These are phyloP conservation scores for Hoplostethus atlanticus DNA, from an alignment of 2,797 vertebrate species.

Conservation along the genomic window DNA sequence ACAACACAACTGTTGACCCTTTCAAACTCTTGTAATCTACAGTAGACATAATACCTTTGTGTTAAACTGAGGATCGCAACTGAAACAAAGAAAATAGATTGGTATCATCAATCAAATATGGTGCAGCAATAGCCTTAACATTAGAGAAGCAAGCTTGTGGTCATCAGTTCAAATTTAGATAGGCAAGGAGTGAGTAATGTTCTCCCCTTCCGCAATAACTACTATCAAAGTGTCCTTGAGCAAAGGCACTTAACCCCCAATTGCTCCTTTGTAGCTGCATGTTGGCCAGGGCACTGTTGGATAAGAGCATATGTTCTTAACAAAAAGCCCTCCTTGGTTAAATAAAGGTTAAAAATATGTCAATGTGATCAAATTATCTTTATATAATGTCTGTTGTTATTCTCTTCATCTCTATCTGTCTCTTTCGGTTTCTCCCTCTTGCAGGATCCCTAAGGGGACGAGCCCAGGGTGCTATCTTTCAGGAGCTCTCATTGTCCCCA, in stretches of 20 bases:
- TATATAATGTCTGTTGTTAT: background rate
- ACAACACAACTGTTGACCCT: background rate
- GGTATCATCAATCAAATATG: background rate
- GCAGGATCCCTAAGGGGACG: constrained; percentile 96
- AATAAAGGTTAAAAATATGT: background rate
- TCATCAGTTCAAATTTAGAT: background rate
- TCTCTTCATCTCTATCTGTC: background rate
- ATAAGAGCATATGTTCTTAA: background rate
- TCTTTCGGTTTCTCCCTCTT: constrained; percentile 1
- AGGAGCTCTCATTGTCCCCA: constrained; percentile 93
- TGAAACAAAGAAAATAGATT: background rate
- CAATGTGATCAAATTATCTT: background rate
- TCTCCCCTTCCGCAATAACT: no score
- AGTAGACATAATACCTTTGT: background rate
- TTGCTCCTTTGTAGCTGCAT: no score
- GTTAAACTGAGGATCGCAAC: background rate
- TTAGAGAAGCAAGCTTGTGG: background rate
- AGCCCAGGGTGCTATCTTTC: constrained; percentile 95
- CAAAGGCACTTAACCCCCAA: no score
- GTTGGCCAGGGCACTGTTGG: background rate
- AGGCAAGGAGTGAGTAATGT: background rate
- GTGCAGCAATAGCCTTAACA: background rate
- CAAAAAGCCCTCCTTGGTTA: no score
- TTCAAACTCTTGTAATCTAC: no score
- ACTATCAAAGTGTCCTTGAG: no score